Evolutionary conservation across 2,113 vertebrate genomes (phyloP).

Genomic region (Peromyscus polionotus): DNA sequence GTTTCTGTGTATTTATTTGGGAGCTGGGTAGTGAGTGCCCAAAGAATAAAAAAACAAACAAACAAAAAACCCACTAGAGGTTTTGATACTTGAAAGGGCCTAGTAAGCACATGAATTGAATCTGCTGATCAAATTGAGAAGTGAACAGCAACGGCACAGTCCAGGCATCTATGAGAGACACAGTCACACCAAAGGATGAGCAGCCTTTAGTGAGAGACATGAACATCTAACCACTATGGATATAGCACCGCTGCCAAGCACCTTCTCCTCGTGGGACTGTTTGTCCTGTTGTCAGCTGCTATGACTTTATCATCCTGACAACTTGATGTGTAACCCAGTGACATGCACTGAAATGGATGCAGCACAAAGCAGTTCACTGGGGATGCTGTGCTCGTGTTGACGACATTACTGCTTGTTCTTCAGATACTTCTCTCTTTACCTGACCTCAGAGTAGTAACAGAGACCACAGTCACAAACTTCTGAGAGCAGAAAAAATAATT

Average conservation of each 20-base stretch:
- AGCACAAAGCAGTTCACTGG: slow-evolving; percentile 9
- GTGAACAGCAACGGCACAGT: neutral
- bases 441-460: slow-evolving; percentile 30
- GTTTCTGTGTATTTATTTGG: neutral
- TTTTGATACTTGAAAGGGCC: neutral
- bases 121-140: slow-evolving; percentile 37
- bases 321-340: slow-evolving; percentile 33
- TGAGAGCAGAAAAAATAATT: slow-evolving; percentile 26
- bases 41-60: neutral
- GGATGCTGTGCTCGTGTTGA: slow-evolving; percentile 2
- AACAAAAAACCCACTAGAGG: neutral
- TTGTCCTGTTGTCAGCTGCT: neutral
- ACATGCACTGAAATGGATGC: slow-evolving; percentile 28
- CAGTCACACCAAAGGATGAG: neutral
- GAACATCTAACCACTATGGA: neutral
- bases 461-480: neutral
- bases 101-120: slow-evolving; percentile 16
- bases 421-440: slow-evolving; percentile 36
- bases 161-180: neutral
- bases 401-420: neutral
- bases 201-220: neutral
- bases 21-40: neutral
- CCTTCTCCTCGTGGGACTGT: neutral
- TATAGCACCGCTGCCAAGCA: neutral
- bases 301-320: slow-evolving; percentile 37